Evolutionary conservation across 2,113 vertebrate genomes (phyloP).

Genomic region (Proteles cristata): DNA sequence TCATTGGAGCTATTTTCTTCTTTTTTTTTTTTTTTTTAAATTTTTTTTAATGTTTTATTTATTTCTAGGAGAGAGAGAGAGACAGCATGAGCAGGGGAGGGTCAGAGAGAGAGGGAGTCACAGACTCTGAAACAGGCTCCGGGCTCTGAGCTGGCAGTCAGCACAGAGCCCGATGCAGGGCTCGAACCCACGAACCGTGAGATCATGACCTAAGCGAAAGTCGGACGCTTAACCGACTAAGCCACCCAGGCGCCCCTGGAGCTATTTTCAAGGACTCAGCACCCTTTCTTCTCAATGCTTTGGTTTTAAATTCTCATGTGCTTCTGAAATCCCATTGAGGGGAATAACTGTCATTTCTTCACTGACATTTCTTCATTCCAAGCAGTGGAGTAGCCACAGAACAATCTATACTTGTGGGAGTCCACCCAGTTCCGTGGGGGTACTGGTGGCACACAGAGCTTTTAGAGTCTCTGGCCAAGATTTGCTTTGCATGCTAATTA

Average conservation of each 20-base stretch:
- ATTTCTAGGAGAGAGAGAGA: too few relatives aligned
- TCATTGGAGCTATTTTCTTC: conserved; percentile 42
- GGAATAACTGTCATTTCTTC: conserved; percentile 1
- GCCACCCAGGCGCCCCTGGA: too few relatives aligned
- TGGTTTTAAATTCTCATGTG: conserved; percentile 42
- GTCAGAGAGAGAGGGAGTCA: too few relatives aligned
- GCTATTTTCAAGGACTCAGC: conserved; percentile 44
- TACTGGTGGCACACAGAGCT: background rate
- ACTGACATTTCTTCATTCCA: background rate
- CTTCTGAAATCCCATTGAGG: conserved; percentile 47
- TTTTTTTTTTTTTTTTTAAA: too few relatives aligned
- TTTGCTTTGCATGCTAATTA: conserved; percentile 41
- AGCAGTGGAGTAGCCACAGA: background rate
- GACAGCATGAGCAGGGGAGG: too few relatives aligned
- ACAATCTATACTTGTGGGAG: rapidly evolving
- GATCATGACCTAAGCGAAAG: too few relatives aligned
- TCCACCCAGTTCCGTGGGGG: background rate
- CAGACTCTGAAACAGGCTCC: too few relatives aligned
- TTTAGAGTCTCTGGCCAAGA: background rate
- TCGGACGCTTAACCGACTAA: too few relatives aligned
- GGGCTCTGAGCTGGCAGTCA: too few relatives aligned
- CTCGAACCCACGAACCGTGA: too few relatives aligned
- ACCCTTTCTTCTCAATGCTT: conserved; percentile 29
- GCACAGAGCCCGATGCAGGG: too few relatives aligned
- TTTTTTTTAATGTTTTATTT: too few relatives aligned